phyloP scores from a whole-genome alignment of 2,888 invertebrate genomes.

The Erpobdella octoculata region DNA sequence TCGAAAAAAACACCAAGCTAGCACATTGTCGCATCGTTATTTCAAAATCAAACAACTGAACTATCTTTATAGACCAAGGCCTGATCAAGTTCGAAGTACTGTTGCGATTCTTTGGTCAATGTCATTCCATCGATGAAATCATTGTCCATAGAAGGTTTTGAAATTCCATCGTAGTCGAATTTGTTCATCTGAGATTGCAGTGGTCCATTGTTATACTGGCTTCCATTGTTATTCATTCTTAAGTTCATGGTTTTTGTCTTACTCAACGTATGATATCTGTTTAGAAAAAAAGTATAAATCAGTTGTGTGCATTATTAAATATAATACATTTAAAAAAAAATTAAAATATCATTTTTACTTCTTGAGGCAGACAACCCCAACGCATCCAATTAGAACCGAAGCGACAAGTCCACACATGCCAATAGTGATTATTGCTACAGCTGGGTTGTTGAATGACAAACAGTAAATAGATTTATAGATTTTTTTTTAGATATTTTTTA shows the following conservation, averaged over 20 bases:
- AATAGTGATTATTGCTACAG: background rate
- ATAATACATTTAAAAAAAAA: background rate
- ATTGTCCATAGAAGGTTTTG: background rate
- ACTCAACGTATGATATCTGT: too few relatives aligned
- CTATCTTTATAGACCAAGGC: slow-evolving; percentile 7
- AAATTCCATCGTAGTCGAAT: background rate
- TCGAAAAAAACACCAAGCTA: background rate
- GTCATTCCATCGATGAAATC: background rate
- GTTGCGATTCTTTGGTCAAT: background rate
- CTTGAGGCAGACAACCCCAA: slow-evolving; percentile 4
- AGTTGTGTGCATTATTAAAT: too few relatives aligned
- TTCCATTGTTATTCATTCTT: too few relatives aligned
- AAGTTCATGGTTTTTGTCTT: too few relatives aligned
- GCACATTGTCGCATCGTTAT: background rate
- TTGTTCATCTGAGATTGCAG: too few relatives aligned
- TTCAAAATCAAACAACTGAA: too few relatives aligned
- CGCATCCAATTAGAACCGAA: background rate
- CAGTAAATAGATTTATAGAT: background rate
- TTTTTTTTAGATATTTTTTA: background rate
- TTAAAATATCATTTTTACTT: background rate
- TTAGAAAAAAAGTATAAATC: too few relatives aligned
- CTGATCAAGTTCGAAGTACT: slow-evolving; percentile 16
- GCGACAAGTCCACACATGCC: slow-evolving; percentile 9
- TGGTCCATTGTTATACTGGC: too few relatives aligned
- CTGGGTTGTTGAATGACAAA: background rate